phyloP scores from a whole-genome alignment of 2,113 vertebrate genomes.

The Salvelinus sp. region DNA sequence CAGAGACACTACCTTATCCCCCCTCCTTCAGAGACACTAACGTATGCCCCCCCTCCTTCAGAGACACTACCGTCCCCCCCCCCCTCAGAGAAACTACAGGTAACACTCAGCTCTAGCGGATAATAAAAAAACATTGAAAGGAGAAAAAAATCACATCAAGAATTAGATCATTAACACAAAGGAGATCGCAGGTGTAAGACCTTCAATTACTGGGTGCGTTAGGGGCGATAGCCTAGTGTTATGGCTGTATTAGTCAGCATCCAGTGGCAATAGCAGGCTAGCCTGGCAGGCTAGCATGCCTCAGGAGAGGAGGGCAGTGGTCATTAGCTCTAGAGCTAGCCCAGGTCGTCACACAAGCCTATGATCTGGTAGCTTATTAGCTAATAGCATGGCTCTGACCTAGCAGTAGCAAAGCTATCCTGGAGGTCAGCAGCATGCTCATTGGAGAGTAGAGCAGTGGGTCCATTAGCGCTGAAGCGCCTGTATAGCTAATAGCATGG shows the following conservation, averaged over 20 bases:
- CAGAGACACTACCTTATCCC: not conserved
- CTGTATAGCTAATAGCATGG: too few species aligned
- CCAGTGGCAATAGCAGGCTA: conserved; percentile 25
- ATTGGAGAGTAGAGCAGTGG: too few species aligned
- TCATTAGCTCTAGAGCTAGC: conserved; percentile 20
- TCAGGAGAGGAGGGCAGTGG: conserved; percentile 38
- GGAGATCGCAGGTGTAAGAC: conserved; percentile 52
- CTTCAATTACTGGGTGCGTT: conserved; percentile 14
- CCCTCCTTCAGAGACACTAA: not conserved
- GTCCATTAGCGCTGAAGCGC: too few species aligned
- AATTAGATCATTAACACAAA: conserved; percentile 37
- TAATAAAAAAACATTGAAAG: not conserved
- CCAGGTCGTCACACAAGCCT: conserved; percentile 37
- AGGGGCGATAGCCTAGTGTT: conserved; percentile 23
- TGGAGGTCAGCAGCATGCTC: too few species aligned
- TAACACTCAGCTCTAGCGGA: not conserved
- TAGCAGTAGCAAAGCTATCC: conserved; percentile 26
- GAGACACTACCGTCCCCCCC: not conserved
- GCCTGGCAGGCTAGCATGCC: conserved; percentile 35
- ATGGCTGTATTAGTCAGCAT: conserved; percentile 35
- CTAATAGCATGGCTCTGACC: conserved; percentile 33
- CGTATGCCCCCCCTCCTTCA: not conserved
- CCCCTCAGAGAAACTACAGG: conserved; percentile 14
- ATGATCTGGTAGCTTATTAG: conserved; percentile 61
- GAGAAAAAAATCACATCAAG: not conserved